Percentiles rank a stretch among this genome's conserved stretches.
Evolutionary conservation across 2,113 vertebrate species (phyloP).

Genomic region (Trichechus manatus): DNA sequence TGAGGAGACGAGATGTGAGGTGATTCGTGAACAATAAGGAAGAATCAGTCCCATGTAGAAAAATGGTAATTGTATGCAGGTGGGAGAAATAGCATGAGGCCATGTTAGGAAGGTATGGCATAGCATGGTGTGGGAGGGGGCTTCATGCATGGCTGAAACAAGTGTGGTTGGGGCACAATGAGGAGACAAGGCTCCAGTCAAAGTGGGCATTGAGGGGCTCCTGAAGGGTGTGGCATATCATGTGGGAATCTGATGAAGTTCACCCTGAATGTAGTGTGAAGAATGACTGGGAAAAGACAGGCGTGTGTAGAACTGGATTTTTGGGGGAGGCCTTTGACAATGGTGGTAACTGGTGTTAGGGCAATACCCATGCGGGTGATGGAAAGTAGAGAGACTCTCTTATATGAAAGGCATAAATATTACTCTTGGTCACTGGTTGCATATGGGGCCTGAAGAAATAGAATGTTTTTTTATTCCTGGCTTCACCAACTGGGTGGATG

Average conservation of each 20-base stretch:
- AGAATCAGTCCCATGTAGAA: background rate
- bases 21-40: background rate
- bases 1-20: background rate
- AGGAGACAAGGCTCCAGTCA: rapidly evolving
- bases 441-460: background rate
- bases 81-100: background rate
- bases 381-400: background rate
- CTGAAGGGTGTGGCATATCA: background rate
- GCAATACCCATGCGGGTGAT: no score
- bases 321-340: background rate
- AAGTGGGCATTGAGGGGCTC: background rate
- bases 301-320: background rate
- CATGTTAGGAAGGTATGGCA: background rate
- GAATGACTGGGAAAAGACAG: background rate
- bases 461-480: background rate
- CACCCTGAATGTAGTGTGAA: background rate
- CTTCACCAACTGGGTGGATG: background rate
- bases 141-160: background rate
- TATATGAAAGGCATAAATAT: background rate
- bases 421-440: background rate
- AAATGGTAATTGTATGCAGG: background rate
- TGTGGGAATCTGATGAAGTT: background rate
- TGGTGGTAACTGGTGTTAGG: background rate
- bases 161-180: background rate
- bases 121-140: background rate